These are phyloP conservation scores for Carduelis carduelis DNA, from an alignment of 2,797 vertebrate species.

Conservation along the genomic window DNA sequence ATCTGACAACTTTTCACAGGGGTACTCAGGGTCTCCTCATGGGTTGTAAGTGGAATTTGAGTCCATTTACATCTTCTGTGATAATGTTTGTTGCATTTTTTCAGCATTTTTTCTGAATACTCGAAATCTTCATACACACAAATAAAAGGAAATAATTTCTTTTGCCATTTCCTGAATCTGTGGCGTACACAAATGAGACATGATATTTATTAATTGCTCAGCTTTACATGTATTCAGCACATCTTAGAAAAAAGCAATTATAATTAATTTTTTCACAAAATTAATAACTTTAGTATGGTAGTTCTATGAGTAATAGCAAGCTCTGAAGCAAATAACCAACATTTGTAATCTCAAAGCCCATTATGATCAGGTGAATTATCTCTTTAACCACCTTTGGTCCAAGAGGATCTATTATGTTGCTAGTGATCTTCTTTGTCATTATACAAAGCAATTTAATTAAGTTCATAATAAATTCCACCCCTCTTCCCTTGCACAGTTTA, in stretches of 20 bases:
- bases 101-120: not conserved
- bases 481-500: not conserved
- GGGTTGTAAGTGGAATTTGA: not conserved
- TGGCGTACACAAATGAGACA: not conserved
- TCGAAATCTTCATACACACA: not conserved
- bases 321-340: not conserved
- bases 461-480: not conserved
- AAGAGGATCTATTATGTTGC: not conserved
- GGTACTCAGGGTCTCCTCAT: not conserved
- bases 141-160: not conserved
- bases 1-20: not conserved
- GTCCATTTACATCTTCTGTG: not conserved
- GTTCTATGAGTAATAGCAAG: not conserved
- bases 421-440: not conserved
- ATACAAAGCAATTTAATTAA: not conserved
- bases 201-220: not conserved
- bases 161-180: not conserved
- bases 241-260: not conserved
- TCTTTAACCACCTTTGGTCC: slow-evolving; percentile 14
- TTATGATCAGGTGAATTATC: slow-evolving; percentile 10
- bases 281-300: not conserved
- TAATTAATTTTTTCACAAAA: not conserved
- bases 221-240: not conserved
- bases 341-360: not conserved
- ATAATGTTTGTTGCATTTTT: not conserved